Evolutionary conservation across 2,797 vertebrate genomes (phyloP), one percentile per base, ranked within the genome.

Genomic region (Aerospiza tachiro): DNA sequence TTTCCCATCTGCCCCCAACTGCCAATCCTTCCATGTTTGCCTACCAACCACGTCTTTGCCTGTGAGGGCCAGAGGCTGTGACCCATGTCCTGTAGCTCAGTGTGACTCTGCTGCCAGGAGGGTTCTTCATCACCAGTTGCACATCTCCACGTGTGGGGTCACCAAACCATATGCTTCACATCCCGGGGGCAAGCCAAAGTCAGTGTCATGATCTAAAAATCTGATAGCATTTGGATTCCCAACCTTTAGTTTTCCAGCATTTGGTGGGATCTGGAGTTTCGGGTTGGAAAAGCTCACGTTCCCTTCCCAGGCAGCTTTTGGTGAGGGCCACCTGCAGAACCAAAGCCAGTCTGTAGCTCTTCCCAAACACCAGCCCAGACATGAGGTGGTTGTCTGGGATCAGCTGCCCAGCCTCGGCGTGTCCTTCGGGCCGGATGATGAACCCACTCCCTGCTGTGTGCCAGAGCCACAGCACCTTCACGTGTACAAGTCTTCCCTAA

Each of bases 91-190:
- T 4, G 0, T 3, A 56, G 78, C 82, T 95, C 63, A 40, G 38
- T 0, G 0, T 23, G 65, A 16, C 44, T 94, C 71, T 66, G 36
- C 53, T 44, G 11, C 55, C 28, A 0, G 0, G 42, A 26, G 18
- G 26, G 33, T 6, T 80, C 72, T 50, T 44, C 44, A 36, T 59
- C 72, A 77, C 26, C 20, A 5, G 3, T 40, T 71, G 63, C 36
- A 12, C 20, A 11, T 50, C 45, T 70, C 65, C 36, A 9, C 6
- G 5, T 12, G 15, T n/a, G 45, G 45, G 19, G 35, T 83, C 68
- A 42, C 52, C 56, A 93, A 80, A 73, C 68, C n/a, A 8, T 3
- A 29, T 10, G 6, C 44, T 78, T 80, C 59, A n/a, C 47, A 55
- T n/a, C 49, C 52, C 6, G 2, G 58, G 36, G 36, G 10, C 16